Evolutionary conservation across 2,888 invertebrate species (phyloP).

Genomic region (Acleris cristana): DNA sequence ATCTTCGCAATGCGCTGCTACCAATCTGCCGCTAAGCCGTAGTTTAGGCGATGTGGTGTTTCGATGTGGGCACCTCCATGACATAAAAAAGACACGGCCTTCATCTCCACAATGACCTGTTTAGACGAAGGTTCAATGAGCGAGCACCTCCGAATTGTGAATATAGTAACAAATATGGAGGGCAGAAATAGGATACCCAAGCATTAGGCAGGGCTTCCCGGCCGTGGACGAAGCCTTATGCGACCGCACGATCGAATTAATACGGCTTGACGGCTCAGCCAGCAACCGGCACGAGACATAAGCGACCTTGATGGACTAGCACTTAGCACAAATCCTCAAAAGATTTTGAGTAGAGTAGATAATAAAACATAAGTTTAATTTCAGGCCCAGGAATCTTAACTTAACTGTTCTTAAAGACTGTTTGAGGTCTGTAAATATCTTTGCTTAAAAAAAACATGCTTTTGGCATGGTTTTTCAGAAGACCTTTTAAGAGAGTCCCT

Average conservation of each 20-base stretch:
- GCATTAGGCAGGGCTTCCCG: slow-evolving; percentile 31
- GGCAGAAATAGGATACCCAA: slow-evolving; percentile 31
- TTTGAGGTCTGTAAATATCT: no score
- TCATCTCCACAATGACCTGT: no score
- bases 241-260: slow-evolving; percentile 24
- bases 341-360: neutral
- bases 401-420: no score
- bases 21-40: no score
- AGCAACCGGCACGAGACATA: slow-evolving; percentile 17
- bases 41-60: no score
- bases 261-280: slow-evolving; percentile 20
- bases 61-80: no score
- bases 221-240: slow-evolving; percentile 31
- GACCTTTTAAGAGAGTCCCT: no score
- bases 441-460: no score
- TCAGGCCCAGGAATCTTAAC: neutral
- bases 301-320: slow-evolving; percentile 19
- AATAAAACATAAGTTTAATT: neutral
- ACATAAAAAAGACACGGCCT: no score
- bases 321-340: neutral
- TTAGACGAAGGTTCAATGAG: neutral
- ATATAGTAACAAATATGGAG: slow-evolving; percentile 10
- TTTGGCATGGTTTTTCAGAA: no score
- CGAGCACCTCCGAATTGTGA: neutral
- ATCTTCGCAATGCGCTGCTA: no score